phyloP scores from a whole-genome alignment of 2,888 invertebrate genomes.

The Nephrotoma appendiculata region DNA sequence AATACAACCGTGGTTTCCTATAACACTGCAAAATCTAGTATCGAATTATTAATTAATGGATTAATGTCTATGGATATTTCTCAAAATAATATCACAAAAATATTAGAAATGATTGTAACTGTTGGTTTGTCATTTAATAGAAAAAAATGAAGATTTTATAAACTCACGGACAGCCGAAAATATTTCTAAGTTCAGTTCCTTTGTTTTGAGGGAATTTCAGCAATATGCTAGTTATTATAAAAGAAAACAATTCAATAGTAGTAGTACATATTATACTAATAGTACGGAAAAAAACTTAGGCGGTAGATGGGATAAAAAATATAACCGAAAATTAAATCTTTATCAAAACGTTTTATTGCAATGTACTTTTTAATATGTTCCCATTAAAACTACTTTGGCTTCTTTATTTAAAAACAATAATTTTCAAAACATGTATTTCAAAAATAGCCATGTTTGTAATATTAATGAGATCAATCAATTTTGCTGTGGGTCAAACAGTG shows the following conservation, averaged over 20 bases:
- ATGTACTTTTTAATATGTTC: not conserved
- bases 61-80: not conserved
- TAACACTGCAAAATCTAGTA: too few relatives aligned
- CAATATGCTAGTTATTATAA: not conserved
- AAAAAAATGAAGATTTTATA: not conserved
- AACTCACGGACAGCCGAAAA: not conserved
- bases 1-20: too few relatives aligned
- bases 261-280: not conserved
- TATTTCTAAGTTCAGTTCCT: not conserved
- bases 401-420: not conserved
- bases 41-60: too few relatives aligned
- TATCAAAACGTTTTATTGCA: not conserved
- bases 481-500: not conserved
- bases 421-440: too few relatives aligned
- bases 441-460: not conserved
- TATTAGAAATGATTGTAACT: not conserved
- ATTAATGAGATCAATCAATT: not conserved
- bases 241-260: not conserved
- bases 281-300: not conserved
- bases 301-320: not conserved
- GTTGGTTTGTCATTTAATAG: not conserved
- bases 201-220: not conserved
- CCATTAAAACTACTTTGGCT: not conserved
- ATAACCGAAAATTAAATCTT: not conserved
- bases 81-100: too few relatives aligned